Evolutionary conservation across 1,140 invertebrate species (phyloP), one percentile per base, ranked within the genome.

Genomic region (Drosophila tsacasi): DNA sequence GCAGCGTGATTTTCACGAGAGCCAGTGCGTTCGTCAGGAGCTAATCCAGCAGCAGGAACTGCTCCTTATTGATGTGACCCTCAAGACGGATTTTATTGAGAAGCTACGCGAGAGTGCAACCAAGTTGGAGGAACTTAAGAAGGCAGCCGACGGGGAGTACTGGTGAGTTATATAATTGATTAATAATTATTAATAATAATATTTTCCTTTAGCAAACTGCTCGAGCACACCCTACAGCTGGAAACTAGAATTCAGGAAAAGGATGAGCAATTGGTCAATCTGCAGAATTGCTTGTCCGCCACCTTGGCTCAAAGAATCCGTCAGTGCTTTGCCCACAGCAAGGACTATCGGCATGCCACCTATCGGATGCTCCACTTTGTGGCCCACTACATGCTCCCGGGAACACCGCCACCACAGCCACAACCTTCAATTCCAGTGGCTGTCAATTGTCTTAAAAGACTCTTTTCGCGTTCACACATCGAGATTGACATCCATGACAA

Each of bases 241-340:
- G 74, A 90, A 17, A 62, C 25, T 2, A 21, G 32, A 0, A 6
- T 76, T 4, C 63, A 79, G 30, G 35, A 62, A 19, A 85, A 82
- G 39, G 49, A 90, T 15, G 67, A 79, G 12, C 66, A 84, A 13
- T 30, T 91, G 47, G 30, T 40, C 5, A 85, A 72, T 3, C 39
- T 91, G 10, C 67, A 91, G 42, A 82, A 81, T 10, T 91, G 89
- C 32, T 64, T 91, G n/a, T 79, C 84, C 10, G 90, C 81, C 68
- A 92, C 90, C 0, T 46, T 91, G 67, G 89, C 85, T 2, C 79
- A 91, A 12, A 83, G 89, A 25, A 78, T 91, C 2, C 79, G 81
- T 1, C 82, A 85, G 25, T 90, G 82, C 37, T 79, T 89, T 13
- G 60, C 69, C 39, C 74, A 85, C 39, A 54, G 68, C 10, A 64